Percentiles rank a stretch among this genome's conserved stretches.
These are phyloP conservation scores for Manis crassicaudata DNA, from an alignment of 2,797 vertebrate genomes.

Conservation along the genomic window DNA sequence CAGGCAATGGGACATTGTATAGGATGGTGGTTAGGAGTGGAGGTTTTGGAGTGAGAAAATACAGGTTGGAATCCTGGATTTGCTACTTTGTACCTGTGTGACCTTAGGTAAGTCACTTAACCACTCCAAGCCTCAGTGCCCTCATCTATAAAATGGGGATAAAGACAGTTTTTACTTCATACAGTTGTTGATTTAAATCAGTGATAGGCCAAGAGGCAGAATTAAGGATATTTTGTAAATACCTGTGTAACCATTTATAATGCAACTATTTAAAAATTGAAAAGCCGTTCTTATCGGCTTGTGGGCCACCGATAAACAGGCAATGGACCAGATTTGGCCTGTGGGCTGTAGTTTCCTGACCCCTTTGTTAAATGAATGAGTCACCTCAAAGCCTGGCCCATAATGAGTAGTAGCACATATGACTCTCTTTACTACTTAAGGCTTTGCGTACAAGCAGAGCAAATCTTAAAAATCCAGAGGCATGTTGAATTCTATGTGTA, in stretches of 20 bases:
- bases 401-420: not conserved
- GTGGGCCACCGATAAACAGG: not conserved
- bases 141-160: not conserved
- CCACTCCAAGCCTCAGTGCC: not conserved
- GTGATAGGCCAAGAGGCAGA: not conserved
- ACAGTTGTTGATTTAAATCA: not conserved
- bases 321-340: not conserved
- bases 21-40: not conserved
- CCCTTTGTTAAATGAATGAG: not conserved
- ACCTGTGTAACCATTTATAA: not conserved
- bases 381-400: not conserved
- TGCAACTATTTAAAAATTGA: not conserved
- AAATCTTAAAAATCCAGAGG: slow-evolving; percentile 6
- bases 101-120: not conserved
- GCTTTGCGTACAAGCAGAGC: not conserved
- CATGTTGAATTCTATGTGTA: not conserved
- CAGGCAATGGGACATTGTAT: not conserved
- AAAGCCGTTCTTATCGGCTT: not conserved
- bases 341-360: not conserved
- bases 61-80: not conserved
- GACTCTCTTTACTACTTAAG: not conserved
- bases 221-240: not conserved
- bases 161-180: not conserved
- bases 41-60: not conserved
- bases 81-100: not conserved